Evolutionary conservation across 92 coral and sea anemone species (phyloP), one percentile per base, ranked within the genome.

Genomic region (Zoanthus solanderi): DNA sequence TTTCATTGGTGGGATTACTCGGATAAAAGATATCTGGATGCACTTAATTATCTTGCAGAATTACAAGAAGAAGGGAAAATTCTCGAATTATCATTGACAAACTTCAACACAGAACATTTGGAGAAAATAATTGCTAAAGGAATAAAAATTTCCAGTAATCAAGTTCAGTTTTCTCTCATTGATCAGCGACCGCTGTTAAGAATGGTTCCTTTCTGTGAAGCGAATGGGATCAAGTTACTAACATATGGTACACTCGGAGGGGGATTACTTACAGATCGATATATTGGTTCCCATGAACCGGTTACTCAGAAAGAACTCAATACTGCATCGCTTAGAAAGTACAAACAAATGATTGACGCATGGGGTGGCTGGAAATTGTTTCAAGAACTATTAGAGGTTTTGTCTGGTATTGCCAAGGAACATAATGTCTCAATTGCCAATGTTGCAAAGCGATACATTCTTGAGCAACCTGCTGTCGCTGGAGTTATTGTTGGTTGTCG

Each of bases 1-100:
- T 95, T 95, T 60, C 98, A 95, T 53, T 95, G 98, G 98, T 95
- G 98, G 98, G 98, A 95, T 56, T 95, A 93, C 85, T 87, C 93
- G 75, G 98, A 95, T 34, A 68, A 71, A 71, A 87, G 98, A 78
- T 95, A 95, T 77, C 85, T 95, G 53, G 96, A 95, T 81, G 98
- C 96, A 44, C 91, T 95, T 45, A n/a, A 86, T 29, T 91, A 93
- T 83, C 93, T 95, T 34, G 78, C 86, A 61, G 98, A 95, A 73
- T 89, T 95, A 17, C 89, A 87, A 74, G 78, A 63, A 15, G 90
- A 93, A 17, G 96, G 96, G 11, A 72, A 85, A 66, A 95, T 95
- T 61, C 83, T 89, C 23, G 98, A 95, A 67, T 63, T 95, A 18
- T 91, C 98, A 9, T 75, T 95, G 44, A 93, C 98, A 0, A 95